A percentile compares a stretch with the other conserved stretches of the same genome.
Conservation (phyloP, 2,113 vertebrate genomes). For the Carassius carassius region DNA sequence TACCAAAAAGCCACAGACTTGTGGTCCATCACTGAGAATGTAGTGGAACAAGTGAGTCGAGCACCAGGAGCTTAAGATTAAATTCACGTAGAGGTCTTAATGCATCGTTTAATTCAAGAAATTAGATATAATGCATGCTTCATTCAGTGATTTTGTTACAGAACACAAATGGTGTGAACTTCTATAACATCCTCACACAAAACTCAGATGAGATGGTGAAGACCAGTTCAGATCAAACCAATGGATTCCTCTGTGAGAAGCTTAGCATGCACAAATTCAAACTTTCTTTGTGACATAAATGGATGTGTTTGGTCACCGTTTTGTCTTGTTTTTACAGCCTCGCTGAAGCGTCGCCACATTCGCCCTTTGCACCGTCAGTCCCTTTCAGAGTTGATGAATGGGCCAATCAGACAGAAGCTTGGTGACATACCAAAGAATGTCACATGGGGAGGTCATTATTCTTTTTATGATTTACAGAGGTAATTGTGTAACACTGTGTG, state of each 20-base stretch:
- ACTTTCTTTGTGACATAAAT: neutral
- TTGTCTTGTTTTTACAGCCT: conserved; percentile 62
- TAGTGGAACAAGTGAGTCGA: conserved; percentile 83
- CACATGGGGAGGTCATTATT: conserved; percentile 90
- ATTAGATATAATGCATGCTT: neutral
- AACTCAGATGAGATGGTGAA: conserved; percentile 59
- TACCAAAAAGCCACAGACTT: conserved; percentile 84
- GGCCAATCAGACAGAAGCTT: conserved; percentile 88
- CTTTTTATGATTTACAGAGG: neutral
- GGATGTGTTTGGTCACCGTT: neutral
- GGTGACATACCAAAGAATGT: conserved; percentile 86
- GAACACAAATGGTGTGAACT: conserved; percentile 95
- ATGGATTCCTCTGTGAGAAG: conserved; percentile 66
- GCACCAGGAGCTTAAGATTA: neutral
- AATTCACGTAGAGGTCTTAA: neutral
- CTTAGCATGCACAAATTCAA: neutral
- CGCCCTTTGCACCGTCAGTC: conserved; percentile 72
- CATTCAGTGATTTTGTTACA: conserved; percentile 64
- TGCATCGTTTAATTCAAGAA: neutral
- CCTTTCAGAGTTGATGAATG: conserved; percentile 89
- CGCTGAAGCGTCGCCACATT: conserved; percentile 78
- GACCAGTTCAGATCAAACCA: neutral
- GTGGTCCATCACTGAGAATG: conserved; percentile 81
- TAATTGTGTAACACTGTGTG: neutral
- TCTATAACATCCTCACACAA: conserved; percentile 94